phyloP scores from a whole-genome alignment of 2,113 vertebrate genomes.

The Aphelocoma coerulescens region DNA sequence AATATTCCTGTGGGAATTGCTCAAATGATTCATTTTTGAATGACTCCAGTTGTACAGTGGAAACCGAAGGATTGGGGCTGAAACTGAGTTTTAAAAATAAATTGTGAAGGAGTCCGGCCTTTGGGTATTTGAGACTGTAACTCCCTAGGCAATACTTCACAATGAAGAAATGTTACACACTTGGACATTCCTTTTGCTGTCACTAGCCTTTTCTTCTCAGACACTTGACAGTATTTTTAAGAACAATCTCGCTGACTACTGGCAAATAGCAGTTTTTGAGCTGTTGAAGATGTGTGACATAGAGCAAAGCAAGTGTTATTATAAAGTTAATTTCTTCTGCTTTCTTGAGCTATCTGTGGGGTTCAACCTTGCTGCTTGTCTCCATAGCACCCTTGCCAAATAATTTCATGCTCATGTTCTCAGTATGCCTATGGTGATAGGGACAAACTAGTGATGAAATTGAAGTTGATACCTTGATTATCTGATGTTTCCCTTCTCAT shows the following conservation, averaged over 20 bases:
- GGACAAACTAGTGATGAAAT: not conserved
- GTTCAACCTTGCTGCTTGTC: not conserved
- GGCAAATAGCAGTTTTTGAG: not conserved
- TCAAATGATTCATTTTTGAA: not conserved
- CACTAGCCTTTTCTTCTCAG: not conserved
- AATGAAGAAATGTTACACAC: not conserved
- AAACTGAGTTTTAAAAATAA: not conserved
- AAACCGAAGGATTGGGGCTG: not conserved
- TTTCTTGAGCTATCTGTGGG: not conserved
- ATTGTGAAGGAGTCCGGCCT: not conserved
- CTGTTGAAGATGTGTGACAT: not conserved
- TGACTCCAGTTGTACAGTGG: not conserved
- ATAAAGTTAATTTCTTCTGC: not conserved
- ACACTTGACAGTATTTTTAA: not conserved
- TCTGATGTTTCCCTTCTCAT: not conserved
- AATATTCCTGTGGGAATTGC: not conserved
- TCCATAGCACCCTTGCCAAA: not conserved
- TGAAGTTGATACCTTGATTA: not conserved
- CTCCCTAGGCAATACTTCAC: not conserved
- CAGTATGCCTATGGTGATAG: not conserved
- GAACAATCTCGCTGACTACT: not conserved
- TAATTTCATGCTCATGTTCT: not conserved
- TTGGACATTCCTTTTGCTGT: not conserved
- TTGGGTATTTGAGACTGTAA: not conserved
- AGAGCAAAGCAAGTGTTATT: not conserved